Conservation (phyloP, 2,113 vertebrate species). For the Heliornis fulica region DNA sequence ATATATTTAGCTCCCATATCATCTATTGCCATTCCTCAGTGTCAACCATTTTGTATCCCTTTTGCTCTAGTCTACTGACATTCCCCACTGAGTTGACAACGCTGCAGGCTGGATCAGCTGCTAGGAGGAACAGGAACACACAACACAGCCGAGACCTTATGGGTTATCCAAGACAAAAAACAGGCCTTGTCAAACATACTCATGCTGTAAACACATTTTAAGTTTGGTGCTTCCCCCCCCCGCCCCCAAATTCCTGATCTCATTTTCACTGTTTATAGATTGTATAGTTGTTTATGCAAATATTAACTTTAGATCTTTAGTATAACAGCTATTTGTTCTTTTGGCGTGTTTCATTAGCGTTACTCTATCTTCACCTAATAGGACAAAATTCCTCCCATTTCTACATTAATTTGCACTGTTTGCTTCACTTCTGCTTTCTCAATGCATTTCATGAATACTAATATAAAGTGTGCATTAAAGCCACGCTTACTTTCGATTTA, state of each 20-base stretch:
- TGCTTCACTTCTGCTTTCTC: not conserved
- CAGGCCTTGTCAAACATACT: not conserved
- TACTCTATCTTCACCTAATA: not conserved
- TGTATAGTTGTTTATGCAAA: not conserved
- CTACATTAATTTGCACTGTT: not conserved
- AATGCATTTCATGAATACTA: not conserved
- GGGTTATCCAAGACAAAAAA: slow-evolving; percentile 12
- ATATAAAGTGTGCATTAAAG: not conserved
- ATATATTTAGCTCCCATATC: slow-evolving; percentile 76
- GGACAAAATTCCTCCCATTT: not conserved
- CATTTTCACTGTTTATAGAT: not conserved
- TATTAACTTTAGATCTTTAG: not conserved
- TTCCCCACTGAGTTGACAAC: slow-evolving; percentile 35
- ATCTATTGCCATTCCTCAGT: slow-evolving; percentile 62
- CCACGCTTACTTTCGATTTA: not conserved
- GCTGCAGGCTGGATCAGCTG: not conserved
- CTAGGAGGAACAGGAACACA: slow-evolving; percentile 13
- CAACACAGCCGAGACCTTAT: slow-evolving; percentile 7
- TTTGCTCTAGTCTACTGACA: slow-evolving; percentile 31
- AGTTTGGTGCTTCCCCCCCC: not conserved
- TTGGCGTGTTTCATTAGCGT: not conserved
- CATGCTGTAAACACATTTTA: not conserved
- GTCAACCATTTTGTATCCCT: slow-evolving; percentile 46
- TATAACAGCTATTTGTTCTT: not conserved
- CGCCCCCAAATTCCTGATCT: not conserved